Conservation (phyloP, 1,140 invertebrate species). For the Solenopsis invicta region DNA sequence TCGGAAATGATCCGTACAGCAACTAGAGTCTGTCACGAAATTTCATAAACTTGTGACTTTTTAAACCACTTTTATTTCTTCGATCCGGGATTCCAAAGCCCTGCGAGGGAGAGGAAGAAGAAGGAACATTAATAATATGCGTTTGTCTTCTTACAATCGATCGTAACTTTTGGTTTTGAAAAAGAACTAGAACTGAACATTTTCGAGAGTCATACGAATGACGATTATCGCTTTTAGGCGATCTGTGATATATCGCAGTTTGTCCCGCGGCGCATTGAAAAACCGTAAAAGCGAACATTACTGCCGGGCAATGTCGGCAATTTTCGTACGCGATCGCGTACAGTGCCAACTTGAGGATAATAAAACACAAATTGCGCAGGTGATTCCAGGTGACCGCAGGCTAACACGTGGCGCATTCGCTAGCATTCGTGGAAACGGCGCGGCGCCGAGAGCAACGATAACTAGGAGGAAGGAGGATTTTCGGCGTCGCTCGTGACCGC, state of each 20-base stretch:
- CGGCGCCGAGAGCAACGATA: slow-evolving; percentile 12
- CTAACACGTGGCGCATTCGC: slow-evolving; percentile 25
- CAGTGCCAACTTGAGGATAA: slow-evolving; percentile 53
- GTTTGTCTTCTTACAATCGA: not conserved
- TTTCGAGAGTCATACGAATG: slow-evolving; percentile 30
- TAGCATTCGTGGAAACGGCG: slow-evolving; percentile 48
- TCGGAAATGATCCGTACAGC: not conserved
- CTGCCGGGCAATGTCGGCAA: slow-evolving; percentile 57
- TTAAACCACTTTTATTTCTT: not conserved
- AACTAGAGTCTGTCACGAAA: not conserved
- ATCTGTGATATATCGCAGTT: slow-evolving; percentile 45
- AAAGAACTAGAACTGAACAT: slow-evolving; percentile 16
- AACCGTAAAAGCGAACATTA: slow-evolving; percentile 65
- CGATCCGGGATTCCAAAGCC: not conserved
- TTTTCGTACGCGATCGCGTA: slow-evolving; percentile 64
- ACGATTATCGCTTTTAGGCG: slow-evolving; percentile 22
- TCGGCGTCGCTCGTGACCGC: slow-evolving; percentile 29
- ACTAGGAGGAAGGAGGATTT: slow-evolving; percentile 52
- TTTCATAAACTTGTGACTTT: not conserved
- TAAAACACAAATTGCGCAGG: slow-evolving; percentile 62
- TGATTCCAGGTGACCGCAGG: slow-evolving; percentile 55
- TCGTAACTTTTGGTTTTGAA: not conserved
- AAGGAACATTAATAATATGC: not conserved
- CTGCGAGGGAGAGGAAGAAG: not conserved
- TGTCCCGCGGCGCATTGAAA: slow-evolving; percentile 47